Percentiles rank a stretch among this genome's conserved stretches.
Conservation (phyloP, 2,113 vertebrate genomes). For the Condylura cristata region DNA sequence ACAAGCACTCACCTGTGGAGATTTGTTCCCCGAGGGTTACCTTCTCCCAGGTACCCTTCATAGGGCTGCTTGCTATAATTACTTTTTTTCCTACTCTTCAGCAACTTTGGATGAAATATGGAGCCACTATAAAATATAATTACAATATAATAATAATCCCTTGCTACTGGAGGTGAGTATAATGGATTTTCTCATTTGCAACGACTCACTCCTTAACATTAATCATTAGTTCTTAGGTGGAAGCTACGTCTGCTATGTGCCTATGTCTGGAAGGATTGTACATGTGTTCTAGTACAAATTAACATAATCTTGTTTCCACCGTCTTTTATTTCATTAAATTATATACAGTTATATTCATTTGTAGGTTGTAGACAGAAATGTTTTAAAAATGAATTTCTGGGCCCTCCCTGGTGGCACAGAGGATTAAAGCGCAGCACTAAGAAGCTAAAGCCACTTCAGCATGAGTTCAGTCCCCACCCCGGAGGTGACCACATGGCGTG, state of each 20-base stretch:
- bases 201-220: constrained; percentile 52
- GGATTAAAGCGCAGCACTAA: too few relatives aligned
- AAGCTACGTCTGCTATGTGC: constrained; percentile 65
- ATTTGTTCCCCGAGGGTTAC: background rate
- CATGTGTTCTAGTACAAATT: constrained; percentile 46
- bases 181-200: constrained; percentile 63
- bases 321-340: constrained; percentile 63
- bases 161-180: constrained; percentile 63
- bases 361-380: constrained; percentile 3
- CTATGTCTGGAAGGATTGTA: constrained; percentile 48
- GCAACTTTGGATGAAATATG: constrained; percentile 69
- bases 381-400: constrained; percentile 58
- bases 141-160: constrained; percentile 67
- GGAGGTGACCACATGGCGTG: too few relatives aligned
- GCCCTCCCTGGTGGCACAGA: too few relatives aligned
- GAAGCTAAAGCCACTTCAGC: too few relatives aligned
- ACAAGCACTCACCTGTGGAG: background rate
- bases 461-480: too few relatives aligned
- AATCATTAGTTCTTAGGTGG: constrained; percentile 56
- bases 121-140: constrained; percentile 63
- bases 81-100: constrained; percentile 70
- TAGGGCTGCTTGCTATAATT: constrained; percentile 40
- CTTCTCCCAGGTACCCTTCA: background rate
- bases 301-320: constrained; percentile 45
- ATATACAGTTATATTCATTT: constrained; percentile 45